phyloP scores from a whole-genome alignment of 1,140 invertebrate species.

The Nomia melanderi region DNA sequence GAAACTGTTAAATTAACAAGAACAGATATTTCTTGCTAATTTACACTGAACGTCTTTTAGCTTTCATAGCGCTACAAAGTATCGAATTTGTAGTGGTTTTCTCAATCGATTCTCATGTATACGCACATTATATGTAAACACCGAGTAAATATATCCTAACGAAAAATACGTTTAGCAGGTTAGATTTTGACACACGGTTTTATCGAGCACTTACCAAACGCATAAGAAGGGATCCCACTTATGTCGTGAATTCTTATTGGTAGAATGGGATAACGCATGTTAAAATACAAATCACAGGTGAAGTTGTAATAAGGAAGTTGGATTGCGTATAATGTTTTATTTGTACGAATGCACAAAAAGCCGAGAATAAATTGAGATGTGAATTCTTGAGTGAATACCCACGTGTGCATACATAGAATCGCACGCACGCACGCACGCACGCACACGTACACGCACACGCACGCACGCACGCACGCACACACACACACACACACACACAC shows the following conservation, averaged over 20 bases:
- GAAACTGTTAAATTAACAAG: background rate
- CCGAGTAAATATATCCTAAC: constrained; percentile 30
- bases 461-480: too few species aligned
- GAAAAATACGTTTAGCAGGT: constrained; percentile 20
- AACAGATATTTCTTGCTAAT: background rate
- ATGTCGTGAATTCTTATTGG: background rate
- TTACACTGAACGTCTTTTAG: background rate
- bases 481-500: too few species aligned
- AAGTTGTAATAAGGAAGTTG: too few species aligned
- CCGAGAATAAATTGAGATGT: background rate
- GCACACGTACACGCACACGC: background rate
- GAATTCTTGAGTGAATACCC: background rate
- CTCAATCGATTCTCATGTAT: constrained; percentile 22
- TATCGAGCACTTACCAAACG: background rate
- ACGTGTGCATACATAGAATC: background rate
- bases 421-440: background rate
- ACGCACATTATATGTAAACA: background rate
- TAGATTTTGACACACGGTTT: background rate
- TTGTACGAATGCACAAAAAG: background rate
- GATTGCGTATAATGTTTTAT: background rate
- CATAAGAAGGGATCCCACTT: background rate
- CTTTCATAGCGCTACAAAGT: background rate
- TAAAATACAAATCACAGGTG: background rate
- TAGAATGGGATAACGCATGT: background rate
- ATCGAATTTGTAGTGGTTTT: background rate